phyloP scores from a whole-genome alignment of 2,888 invertebrate species.

The Brenthis daphne region DNA sequence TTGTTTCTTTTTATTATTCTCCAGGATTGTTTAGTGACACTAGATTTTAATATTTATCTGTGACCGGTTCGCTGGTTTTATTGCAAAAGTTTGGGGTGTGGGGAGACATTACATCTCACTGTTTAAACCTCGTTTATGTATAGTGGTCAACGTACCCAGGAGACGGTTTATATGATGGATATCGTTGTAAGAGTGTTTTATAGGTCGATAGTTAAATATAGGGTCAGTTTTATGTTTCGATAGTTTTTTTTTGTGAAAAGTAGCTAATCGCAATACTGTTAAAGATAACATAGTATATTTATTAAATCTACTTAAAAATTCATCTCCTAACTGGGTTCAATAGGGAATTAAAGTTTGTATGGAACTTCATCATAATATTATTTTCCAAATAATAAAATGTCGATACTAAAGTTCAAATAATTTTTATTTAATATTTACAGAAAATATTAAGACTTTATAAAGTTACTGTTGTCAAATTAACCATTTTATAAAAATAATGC shows the following conservation, averaged over 20 bases:
- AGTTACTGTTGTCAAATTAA: too few relatives aligned
- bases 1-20: constrained; percentile 49
- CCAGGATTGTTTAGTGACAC: constrained; percentile 54
- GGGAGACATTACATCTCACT: constrained; percentile 52
- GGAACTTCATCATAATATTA: too few relatives aligned
- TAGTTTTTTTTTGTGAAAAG: background rate
- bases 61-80: constrained; percentile 73
- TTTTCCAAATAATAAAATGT: too few relatives aligned
- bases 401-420: too few relatives aligned
- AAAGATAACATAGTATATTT: too few relatives aligned
- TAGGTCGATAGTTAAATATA: constrained; percentile 5
- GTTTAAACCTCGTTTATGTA: constrained; percentile 35
- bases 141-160: constrained; percentile 36
- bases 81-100: constrained; percentile 63
- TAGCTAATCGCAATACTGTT: too few relatives aligned
- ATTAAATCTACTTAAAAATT: too few relatives aligned
- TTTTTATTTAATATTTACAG: too few relatives aligned
- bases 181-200: constrained; percentile 18
- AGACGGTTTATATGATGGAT: constrained; percentile 27
- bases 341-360: too few relatives aligned
- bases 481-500: too few relatives aligned
- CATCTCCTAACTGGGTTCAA: too few relatives aligned
- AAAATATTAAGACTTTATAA: too few relatives aligned
- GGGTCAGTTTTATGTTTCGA: background rate
- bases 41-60: constrained; percentile 70